Conservation (phyloP, 2,797 vertebrate species). For the Galaxias olidus region DNA sequence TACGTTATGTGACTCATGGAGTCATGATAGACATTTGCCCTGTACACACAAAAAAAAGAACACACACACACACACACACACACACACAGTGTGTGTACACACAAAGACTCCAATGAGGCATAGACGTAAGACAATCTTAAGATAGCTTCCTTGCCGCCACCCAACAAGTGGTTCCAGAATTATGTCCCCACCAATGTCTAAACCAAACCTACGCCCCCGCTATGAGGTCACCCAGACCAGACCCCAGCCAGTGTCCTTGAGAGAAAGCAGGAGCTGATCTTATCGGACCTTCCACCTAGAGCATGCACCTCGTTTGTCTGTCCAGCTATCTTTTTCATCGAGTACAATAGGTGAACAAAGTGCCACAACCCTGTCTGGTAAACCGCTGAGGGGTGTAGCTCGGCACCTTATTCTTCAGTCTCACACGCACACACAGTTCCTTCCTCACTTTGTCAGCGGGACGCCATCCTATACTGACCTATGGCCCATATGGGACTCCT, state of each 20-base stretch:
- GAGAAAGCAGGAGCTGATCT: constrained; percentile 14
- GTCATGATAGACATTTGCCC: no score
- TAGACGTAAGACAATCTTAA: no score
- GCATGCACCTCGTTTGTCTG: not conserved
- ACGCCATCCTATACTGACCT: not conserved
- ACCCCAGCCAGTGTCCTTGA: not conserved
- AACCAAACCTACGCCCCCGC: no score
- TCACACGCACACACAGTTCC: constrained; percentile 27
- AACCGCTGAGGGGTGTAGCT: constrained; percentile 18
- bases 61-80: no score
- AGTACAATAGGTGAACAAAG: constrained; percentile 38
- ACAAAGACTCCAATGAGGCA: no score
- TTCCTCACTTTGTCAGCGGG: constrained; percentile 54
- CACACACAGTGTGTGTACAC: no score
- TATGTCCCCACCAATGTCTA: no score
- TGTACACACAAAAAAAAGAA: no score
- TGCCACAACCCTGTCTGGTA: not conserved
- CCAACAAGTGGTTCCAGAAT: no score
- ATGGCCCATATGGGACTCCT: not conserved
- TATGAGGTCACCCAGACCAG: no score
- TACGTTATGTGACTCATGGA: no score
- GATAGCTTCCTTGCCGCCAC: no score
- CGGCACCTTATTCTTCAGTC: not conserved
- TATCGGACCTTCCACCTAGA: constrained; percentile 7
- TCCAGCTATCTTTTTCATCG: not conserved